Conservation (phyloP, 2,888 invertebrate genomes). For the Drosophila mayaguana region DNA sequence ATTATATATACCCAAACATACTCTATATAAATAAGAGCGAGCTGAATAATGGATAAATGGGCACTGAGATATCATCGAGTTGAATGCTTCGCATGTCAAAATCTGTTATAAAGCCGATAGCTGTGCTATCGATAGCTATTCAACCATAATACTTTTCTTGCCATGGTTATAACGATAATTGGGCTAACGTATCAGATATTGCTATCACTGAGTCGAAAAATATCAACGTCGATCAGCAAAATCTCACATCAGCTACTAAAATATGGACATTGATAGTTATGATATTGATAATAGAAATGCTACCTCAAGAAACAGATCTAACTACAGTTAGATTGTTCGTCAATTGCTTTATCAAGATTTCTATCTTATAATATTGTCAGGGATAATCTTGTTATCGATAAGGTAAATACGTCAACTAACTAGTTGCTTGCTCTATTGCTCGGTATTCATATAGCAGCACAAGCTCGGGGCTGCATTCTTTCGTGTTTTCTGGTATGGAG, state of each 20-base stretch:
- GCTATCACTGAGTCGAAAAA: too few relatives aligned
- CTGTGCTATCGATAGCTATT: background rate
- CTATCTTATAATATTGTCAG: background rate
- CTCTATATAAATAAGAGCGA: conserved; percentile 13
- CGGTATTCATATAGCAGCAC: conserved; percentile 29
- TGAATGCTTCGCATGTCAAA: background rate
- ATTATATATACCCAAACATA: conserved; percentile 21
- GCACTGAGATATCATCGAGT: background rate
- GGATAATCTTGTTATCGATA: conserved; percentile 6
- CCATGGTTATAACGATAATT: too few relatives aligned
- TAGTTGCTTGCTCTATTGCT: background rate
- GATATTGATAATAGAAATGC: background rate
- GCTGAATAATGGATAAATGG: background rate
- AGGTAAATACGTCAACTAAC: background rate
- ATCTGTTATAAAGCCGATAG: background rate
- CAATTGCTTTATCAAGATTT: background rate
- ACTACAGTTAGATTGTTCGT: background rate
- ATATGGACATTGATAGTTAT: background rate
- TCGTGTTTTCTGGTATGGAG: conserved; percentile 15
- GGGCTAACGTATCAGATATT: too few relatives aligned
- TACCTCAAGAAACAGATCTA: background rate
- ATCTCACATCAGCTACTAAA: too few relatives aligned
- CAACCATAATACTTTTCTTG: too few relatives aligned
- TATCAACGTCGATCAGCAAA: too few relatives aligned
- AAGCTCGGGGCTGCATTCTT: conserved; percentile 21